Conservation (phyloP, 2,888 invertebrate genomes). For the Troilus luridus region DNA sequence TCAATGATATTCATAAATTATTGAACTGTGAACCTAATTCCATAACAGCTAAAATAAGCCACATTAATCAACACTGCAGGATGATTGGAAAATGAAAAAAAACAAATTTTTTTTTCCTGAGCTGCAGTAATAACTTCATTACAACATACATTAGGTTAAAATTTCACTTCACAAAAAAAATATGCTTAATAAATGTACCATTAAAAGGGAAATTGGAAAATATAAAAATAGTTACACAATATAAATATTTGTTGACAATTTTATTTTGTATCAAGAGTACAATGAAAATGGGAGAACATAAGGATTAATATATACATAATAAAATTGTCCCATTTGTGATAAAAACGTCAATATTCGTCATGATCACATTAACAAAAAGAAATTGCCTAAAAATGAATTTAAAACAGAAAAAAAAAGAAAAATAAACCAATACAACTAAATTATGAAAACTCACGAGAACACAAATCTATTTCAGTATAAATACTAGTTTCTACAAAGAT, state of each 20-base stretch:
- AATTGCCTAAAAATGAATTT: conserved; percentile 49
- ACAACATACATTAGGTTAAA: too few species aligned
- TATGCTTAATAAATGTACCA: too few species aligned
- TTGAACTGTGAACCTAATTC: too few species aligned
- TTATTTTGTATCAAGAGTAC: conserved; percentile 56
- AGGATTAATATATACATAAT: conserved; percentile 51
- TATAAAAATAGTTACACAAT: neutral
- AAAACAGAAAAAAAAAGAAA: conserved; percentile 49
- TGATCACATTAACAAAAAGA: conserved; percentile 45
- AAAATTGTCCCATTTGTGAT: conserved; percentile 58
- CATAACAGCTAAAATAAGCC: too few species aligned
- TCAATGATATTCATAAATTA: too few species aligned
- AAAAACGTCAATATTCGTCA: conserved; percentile 31
- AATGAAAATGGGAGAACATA: conserved; percentile 55
- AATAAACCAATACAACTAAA: conserved; percentile 55
- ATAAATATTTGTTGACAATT: conserved; percentile 38
- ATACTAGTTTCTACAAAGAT: conserved; percentile 53
- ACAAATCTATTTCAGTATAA: conserved; percentile 56
- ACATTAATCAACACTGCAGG: too few species aligned
- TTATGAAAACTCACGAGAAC: conserved; percentile 52
- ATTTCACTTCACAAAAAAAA: too few species aligned
- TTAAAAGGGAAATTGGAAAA: too few species aligned
- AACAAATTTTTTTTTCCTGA: too few species aligned
- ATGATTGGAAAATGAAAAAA: too few species aligned
- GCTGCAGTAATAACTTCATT: too few species aligned